A percentile compares a stretch with the other conserved stretches of the same genome.
Evolutionary conservation across 2,797 vertebrate species (phyloP).

Genomic region (Crenichthys baileyi): DNA sequence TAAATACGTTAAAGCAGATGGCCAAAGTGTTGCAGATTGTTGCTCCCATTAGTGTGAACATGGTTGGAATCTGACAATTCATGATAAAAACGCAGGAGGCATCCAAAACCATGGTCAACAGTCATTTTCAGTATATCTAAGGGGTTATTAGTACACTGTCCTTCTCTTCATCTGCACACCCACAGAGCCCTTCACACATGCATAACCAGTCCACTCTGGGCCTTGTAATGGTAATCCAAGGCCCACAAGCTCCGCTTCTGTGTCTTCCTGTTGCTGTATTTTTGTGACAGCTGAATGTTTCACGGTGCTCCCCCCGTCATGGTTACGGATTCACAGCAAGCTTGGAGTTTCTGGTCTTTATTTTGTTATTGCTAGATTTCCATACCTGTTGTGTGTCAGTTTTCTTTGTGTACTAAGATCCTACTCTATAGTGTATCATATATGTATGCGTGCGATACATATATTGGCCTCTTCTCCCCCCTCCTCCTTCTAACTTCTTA

Average conservation of each 20-base stretch:
- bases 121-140: slow-evolving; percentile 42
- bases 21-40: not conserved
- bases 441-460: slow-evolving; percentile 83
- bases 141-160: slow-evolving; percentile 65
- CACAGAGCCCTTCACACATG: slow-evolving; percentile 74
- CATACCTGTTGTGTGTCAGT: slow-evolving; percentile 82
- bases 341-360: slow-evolving; percentile 88
- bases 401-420: slow-evolving; percentile 88
- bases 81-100: slow-evolving; percentile 36
- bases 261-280: slow-evolving; percentile 68
- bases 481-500: slow-evolving; percentile 65
- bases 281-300: slow-evolving; percentile 77
- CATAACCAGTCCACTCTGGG: slow-evolving; percentile 82
- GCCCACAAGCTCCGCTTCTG: slow-evolving; percentile 72
- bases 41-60: not conserved
- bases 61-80: slow-evolving; percentile 20
- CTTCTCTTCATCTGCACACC: slow-evolving; percentile 63
- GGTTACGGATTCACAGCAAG: slow-evolving; percentile 92
- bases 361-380: slow-evolving; percentile 82
- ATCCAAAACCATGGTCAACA: slow-evolving; percentile 56
- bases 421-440: slow-evolving; percentile 82
- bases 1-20: not conserved
- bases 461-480: slow-evolving; percentile 73
- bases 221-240: slow-evolving; percentile 89
- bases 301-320: slow-evolving; percentile 91